Percentiles rank a stretch among this genome's conserved stretches.
These are phyloP conservation scores for Calameuta idolon DNA, from an alignment of 2,888 invertebrate genomes.

Conservation along the genomic window DNA sequence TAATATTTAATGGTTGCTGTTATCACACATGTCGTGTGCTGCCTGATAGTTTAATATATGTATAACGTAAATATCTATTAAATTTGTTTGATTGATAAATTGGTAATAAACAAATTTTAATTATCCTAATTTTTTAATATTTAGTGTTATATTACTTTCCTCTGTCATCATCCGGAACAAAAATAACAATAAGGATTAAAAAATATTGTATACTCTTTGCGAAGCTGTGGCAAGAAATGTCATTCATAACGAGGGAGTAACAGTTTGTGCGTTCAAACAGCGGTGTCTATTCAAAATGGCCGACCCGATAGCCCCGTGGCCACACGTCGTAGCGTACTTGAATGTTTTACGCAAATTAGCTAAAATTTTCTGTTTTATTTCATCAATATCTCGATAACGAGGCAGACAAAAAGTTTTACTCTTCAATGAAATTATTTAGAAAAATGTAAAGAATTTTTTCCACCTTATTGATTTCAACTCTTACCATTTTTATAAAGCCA, in stretches of 20 bases:
- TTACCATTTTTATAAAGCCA: slow-evolving; percentile 16
- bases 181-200: too few species aligned
- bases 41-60: too few species aligned
- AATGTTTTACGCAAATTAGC: slow-evolving; percentile 9
- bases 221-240: too few species aligned
- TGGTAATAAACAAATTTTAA: too few species aligned
- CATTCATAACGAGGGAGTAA: too few species aligned
- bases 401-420: slow-evolving; percentile 9
- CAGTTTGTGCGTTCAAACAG: slow-evolving; percentile 8
- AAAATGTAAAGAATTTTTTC: slow-evolving; percentile 12
- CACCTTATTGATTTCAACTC: slow-evolving; percentile 15
- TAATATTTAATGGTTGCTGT: not conserved
- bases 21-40: too few species aligned
- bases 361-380: slow-evolving; percentile 13
- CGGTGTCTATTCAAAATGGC: slow-evolving; percentile 15
- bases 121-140: too few species aligned
- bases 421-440: slow-evolving; percentile 1
- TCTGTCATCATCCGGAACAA: too few species aligned
- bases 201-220: too few species aligned
- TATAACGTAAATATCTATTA: too few species aligned
- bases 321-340: slow-evolving; percentile 1
- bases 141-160: too few species aligned
- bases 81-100: too few species aligned
- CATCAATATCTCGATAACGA: slow-evolving; percentile 14
- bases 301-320: slow-evolving; percentile 12